These are phyloP conservation scores for Drosophila lacicola DNA, from an alignment of 2,888 invertebrate species.

Conservation along the genomic window DNA sequence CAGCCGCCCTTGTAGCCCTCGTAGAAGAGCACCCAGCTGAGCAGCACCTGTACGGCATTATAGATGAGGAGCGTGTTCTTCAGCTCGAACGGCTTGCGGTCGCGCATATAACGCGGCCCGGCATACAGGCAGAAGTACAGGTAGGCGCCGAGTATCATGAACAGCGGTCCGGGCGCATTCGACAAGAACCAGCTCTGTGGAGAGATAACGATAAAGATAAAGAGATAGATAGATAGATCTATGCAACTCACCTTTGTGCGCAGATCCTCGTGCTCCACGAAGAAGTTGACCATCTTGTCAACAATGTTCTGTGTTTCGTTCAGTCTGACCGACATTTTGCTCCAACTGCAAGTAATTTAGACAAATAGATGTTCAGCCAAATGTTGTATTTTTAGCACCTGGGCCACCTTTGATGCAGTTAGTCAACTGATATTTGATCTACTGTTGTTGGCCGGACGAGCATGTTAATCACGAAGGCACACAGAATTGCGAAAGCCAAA, in stretches of 20 bases:
- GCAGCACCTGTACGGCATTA: constrained; percentile 94
- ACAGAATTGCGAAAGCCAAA: constrained; percentile 57
- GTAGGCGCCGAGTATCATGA: constrained; percentile 89
- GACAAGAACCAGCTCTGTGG: constrained; percentile 90
- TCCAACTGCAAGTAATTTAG: constrained; percentile 45
- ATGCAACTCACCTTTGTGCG: constrained; percentile 72
- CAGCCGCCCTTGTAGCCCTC: constrained; percentile 88
- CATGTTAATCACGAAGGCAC: constrained; percentile 56
- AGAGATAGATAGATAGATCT: no score
- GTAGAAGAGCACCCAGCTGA: constrained; percentile 92
- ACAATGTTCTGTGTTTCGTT: constrained; percentile 83
- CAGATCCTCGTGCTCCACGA: constrained; percentile 85
- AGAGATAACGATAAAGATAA: no score
- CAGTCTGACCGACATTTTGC: constrained; percentile 80
- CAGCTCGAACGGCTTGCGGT: constrained; percentile 93
- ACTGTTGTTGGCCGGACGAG: constrained; percentile 16
- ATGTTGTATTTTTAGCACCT: constrained; percentile 59
- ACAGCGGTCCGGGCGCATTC: constrained; percentile 89
- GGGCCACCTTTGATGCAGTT: constrained; percentile 20
- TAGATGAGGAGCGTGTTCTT: constrained; percentile 92
- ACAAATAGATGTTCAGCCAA: constrained; percentile 8
- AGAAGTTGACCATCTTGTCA: constrained; percentile 84
- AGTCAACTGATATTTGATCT: constrained; percentile 49
- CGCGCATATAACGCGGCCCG: constrained; percentile 95
- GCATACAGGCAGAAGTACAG: constrained; percentile 91